Base-by-base conservation (phyloP, 1,140 invertebrate genomes). In the Ceratina calcarata region DNA sequence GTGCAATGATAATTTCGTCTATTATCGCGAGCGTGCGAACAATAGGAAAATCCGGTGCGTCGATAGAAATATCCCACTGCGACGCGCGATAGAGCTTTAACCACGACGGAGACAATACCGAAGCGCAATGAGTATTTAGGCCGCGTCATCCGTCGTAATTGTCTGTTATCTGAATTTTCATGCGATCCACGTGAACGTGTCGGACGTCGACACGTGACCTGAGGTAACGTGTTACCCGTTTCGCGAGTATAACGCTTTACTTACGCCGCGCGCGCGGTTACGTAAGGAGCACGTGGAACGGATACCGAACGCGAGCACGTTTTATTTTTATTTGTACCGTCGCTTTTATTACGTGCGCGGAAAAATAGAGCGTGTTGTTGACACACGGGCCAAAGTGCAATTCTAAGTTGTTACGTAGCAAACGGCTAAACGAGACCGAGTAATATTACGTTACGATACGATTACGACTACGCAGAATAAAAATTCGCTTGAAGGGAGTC, bases 181-280 rank as follows among this genome's bases (percentile, higher is more conserved):
- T 53, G 49, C 73, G 32, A 32, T 73, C 79, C 78, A 86, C 84
- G 82, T 70, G 84, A 80, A 79, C 67, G 69, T 61, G 64, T 32
- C 53, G 66, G n/a, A 53, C 24, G 18, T 6, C 32, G 37, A 84
- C 83, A 85, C 83, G 83, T 85, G 83, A 85, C 78, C 73, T 24
- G 69, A 24, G 67, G 37, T 84, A 84, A 85, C 82, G 82, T 83
- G 83, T 69, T 45, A 53, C 20, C 51, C 51, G 80, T 45, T 45
- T 66, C 68, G 58, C 70, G 67, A 77, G 81, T 77, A 76, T 58
- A 58, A 58, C 62, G 60, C 77, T 79, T 71, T 16, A 65, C 55
- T 84, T 15, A n/a, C 51, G 62, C 27, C 22, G 18, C 18, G 16
- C 1, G 15, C n/a, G 68, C 8, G 37, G 13, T 85, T 85, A 84